Conservation (phyloP, 2,113 vertebrate genomes). For the Sylvilagus bachmani region DNA sequence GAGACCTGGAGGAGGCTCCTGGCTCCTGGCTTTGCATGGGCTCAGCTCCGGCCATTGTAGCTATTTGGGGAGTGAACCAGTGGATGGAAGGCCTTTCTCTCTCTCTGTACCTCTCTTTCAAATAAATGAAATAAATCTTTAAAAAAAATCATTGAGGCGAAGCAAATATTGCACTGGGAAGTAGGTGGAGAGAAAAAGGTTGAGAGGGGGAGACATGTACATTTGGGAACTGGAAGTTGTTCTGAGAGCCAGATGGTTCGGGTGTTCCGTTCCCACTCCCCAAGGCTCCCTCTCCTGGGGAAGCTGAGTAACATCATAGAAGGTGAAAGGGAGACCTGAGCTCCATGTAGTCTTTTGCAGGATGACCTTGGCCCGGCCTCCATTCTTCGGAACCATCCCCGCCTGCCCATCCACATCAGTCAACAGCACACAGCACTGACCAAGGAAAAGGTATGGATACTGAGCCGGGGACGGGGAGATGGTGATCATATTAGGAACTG, state of each 20-base stretch:
- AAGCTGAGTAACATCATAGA: background rate
- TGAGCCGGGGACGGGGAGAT: background rate
- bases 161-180: background rate
- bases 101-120: too few relatives aligned
- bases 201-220: background rate
- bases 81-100: too few relatives aligned
- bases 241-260: background rate
- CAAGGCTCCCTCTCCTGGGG: conserved; percentile 14
- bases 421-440: background rate
- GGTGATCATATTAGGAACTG: background rate
- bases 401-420: background rate
- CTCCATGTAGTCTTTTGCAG: background rate
- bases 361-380: background rate
- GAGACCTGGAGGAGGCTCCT: too few relatives aligned
- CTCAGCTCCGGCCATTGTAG: too few relatives aligned
- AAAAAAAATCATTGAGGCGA: background rate
- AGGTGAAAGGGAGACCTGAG: background rate
- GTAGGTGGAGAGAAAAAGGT: background rate
- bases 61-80: too few relatives aligned
- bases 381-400: background rate
- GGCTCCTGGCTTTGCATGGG: too few relatives aligned
- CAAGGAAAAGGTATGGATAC: background rate
- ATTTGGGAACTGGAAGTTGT: background rate
- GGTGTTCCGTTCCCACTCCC: background rate
- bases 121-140: too few relatives aligned